These are phyloP conservation scores for Thalassoma bifasciatum DNA, from an alignment of 2,113 vertebrate species.

Conservation along the genomic window DNA sequence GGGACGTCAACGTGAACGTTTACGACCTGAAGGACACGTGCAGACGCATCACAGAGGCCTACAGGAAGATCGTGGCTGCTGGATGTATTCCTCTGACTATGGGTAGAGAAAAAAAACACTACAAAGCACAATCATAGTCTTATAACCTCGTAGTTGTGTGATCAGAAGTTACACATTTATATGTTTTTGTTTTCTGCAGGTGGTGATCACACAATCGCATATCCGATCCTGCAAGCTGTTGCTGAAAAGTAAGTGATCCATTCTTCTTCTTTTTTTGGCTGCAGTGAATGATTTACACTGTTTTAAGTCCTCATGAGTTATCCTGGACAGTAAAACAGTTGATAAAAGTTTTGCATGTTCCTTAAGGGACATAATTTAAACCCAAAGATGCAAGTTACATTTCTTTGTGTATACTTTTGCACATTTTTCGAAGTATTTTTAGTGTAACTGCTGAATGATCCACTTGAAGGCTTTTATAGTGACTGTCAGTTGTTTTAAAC, in stretches of 20 bases:
- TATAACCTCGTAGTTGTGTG: background rate
- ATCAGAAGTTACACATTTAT: slow-evolving; percentile 2
- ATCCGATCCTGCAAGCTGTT: slow-evolving; percentile 93
- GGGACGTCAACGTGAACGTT: slow-evolving; percentile 90
- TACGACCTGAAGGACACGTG: slow-evolving; percentile 92
- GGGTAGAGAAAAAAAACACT: slow-evolving; percentile 84
- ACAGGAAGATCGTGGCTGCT: slow-evolving; percentile 76
- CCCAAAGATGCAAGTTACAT: no score
- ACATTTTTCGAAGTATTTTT: no score
- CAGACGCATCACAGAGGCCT: slow-evolving; percentile 85
- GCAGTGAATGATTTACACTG: no score
- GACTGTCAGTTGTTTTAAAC: no score
- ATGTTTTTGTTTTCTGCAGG: slow-evolving; percentile 78
- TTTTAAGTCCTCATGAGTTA: no score
- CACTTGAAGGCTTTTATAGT: no score
- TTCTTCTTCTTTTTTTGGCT: no score
- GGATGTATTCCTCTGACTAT: slow-evolving; percentile 91
- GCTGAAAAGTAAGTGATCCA: slow-evolving; percentile 87
- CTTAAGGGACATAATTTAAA: no score
- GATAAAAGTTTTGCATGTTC: no score
- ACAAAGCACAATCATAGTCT: no score
- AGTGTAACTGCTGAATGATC: no score
- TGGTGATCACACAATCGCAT: slow-evolving; percentile 94
- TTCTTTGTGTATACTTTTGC: no score
- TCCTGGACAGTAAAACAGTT: background rate